phyloP scores from a whole-genome alignment of 2,113 vertebrate genomes.

The Orthonyx spaldingii region DNA sequence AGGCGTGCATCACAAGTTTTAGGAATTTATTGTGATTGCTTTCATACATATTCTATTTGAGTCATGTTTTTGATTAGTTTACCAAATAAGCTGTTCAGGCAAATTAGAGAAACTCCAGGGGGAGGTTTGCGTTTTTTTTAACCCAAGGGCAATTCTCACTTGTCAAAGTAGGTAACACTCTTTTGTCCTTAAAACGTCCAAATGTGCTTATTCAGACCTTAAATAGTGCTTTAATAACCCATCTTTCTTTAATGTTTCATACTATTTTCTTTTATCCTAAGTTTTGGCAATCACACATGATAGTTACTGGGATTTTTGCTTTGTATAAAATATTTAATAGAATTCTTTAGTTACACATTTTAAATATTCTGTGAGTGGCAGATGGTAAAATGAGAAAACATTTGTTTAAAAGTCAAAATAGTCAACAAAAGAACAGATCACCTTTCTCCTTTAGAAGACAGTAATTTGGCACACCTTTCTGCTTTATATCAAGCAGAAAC shows the following conservation, averaged over 20 bases:
- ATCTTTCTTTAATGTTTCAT: background rate
- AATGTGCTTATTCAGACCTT: background rate
- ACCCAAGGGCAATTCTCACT: background rate
- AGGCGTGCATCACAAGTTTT: rapidly evolving
- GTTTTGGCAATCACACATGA: background rate
- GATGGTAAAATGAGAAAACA: constrained; percentile 12
- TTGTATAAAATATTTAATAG: constrained; percentile 5
- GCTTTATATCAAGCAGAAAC: background rate
- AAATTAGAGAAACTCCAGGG: background rate
- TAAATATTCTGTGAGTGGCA: background rate
- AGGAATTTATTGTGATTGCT: background rate
- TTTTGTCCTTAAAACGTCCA: background rate
- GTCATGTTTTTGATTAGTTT: background rate
- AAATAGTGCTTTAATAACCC: background rate
- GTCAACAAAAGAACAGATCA: background rate
- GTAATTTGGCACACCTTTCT: background rate
- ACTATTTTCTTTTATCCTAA: background rate
- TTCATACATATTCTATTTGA: background rate
- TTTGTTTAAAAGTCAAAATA: constrained; percentile 7
- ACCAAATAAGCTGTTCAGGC: background rate
- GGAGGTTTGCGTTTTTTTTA: background rate
- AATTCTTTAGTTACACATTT: background rate
- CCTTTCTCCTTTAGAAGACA: background rate
- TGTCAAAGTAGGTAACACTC: background rate
- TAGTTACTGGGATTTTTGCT: background rate